phyloP scores from a whole-genome alignment of 2,888 invertebrate species.

The Hemithea aestivaria region DNA sequence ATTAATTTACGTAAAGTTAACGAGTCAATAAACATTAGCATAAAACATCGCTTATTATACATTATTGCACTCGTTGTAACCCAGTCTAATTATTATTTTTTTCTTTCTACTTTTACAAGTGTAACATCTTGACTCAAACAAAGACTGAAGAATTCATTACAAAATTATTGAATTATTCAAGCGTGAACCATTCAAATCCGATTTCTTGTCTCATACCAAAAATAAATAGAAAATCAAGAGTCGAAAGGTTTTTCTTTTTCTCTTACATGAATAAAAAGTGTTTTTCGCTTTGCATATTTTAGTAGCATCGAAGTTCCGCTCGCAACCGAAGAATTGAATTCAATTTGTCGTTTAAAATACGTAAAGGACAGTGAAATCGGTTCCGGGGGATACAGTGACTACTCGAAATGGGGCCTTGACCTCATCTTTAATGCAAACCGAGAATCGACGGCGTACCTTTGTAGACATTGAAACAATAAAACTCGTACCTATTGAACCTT shows the following conservation, averaged over 20 bases:
- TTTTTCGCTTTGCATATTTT: conserved; percentile 6
- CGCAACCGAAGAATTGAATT: conserved; percentile 13
- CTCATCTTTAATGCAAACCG: conserved; percentile 65
- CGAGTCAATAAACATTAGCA: too few species aligned
- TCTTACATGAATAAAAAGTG: background rate
- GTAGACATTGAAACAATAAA: conserved; percentile 36
- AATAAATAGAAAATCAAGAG: conserved; percentile 3
- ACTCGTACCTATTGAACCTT: conserved; percentile 27
- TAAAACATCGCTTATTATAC: too few species aligned
- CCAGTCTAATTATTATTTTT: too few species aligned
- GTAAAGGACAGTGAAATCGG: conserved; percentile 26
- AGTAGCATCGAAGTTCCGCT: conserved; percentile 1
- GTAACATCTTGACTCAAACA: too few species aligned
- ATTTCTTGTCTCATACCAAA: background rate
- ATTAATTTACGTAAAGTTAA: background rate
- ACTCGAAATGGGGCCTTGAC: conserved; percentile 57
- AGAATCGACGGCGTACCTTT: conserved; percentile 39
- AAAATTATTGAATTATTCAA: too few species aligned
- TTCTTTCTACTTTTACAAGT: too few species aligned
- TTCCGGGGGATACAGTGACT: conserved; percentile 37
- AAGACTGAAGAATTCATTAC: too few species aligned
- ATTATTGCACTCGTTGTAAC: too few species aligned
- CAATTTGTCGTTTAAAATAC: conserved; percentile 24
- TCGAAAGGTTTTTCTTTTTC: background rate
- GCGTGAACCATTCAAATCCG: too few species aligned